A percentile compares a stretch with the other conserved stretches of the same genome.
These are phyloP conservation scores for Porites lutea DNA, from an alignment of 64 coral and sea anemone species.

Conservation along the genomic window DNA sequence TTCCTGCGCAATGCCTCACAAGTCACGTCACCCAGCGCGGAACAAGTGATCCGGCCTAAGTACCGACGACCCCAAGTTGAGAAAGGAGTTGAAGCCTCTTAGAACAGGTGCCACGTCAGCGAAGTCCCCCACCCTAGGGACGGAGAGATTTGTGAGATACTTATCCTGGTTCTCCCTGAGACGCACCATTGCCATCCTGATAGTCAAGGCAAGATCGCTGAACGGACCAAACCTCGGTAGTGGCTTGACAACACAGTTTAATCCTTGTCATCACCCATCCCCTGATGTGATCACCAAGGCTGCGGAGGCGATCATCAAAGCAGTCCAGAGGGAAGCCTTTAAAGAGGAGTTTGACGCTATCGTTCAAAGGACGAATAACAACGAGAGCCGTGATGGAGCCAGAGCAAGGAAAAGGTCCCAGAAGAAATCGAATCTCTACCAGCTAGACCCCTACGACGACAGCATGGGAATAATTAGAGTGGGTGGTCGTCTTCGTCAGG, in stretches of 20 bases:
- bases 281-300: not conserved
- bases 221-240: not conserved
- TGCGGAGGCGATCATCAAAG: not conserved
- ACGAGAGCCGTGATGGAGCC: not conserved
- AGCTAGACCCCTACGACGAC: not conserved
- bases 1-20: not conserved
- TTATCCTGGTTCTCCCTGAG: not conserved
- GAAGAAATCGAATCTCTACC: not conserved
- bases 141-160: not conserved
- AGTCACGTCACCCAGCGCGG: not conserved
- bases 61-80: constrained; percentile 19
- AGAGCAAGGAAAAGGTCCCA: not conserved
- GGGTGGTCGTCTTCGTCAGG: not conserved
- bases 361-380: not conserved
- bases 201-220: not conserved
- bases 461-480: constrained; percentile 4
- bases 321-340: constrained; percentile 28
- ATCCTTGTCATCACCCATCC: not conserved
- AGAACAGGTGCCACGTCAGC: not conserved
- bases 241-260: not conserved
- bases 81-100: not conserved
- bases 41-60: not conserved
- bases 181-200: constrained; percentile 32
- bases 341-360: not conserved
- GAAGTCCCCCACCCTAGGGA: not conserved